Evolutionary conservation across 1,140 invertebrate genomes (phyloP).

Genomic region (Lysiphlebus fabarum): DNA sequence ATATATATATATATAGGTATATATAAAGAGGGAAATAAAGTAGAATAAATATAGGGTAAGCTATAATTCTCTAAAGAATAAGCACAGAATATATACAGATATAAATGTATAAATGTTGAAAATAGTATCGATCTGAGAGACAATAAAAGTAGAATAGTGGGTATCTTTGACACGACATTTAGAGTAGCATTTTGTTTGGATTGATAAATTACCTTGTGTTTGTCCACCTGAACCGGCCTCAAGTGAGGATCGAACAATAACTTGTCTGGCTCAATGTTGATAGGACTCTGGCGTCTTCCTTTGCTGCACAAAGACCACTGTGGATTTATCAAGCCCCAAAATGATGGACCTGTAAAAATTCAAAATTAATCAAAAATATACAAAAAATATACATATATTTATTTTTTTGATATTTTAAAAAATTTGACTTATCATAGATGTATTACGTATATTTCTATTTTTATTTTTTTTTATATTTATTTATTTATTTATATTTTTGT

Average conservation of each 20-base stretch:
- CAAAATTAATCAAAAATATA: no score
- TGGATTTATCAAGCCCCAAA: conserved; percentile 95
- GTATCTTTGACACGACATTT: neutral
- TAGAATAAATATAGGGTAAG: neutral
- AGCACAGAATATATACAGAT: neutral
- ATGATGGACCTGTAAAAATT: conserved; percentile 79
- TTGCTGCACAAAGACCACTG: conserved; percentile 95
- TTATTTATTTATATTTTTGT: no score
- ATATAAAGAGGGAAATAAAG: neutral
- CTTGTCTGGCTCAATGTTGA: conserved; percentile 90
- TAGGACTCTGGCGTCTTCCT: conserved; percentile 89
- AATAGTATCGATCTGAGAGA: neutral
- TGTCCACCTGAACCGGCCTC: conserved; percentile 81
- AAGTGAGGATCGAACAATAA: conserved; percentile 92
- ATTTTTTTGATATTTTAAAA: no score
- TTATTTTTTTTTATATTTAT: no score
- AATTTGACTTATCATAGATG: no score
- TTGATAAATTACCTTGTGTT: conserved; percentile 72
- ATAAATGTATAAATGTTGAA: neutral
- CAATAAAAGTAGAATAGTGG: neutral
- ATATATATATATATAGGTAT: no score
- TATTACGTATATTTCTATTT: no score
- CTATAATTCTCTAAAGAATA: no score
- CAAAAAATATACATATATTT: no score
- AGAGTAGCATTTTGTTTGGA: neutral